phyloP scores from a whole-genome alignment of 2,113 vertebrate species.

The Ceuthmochares aereus region DNA sequence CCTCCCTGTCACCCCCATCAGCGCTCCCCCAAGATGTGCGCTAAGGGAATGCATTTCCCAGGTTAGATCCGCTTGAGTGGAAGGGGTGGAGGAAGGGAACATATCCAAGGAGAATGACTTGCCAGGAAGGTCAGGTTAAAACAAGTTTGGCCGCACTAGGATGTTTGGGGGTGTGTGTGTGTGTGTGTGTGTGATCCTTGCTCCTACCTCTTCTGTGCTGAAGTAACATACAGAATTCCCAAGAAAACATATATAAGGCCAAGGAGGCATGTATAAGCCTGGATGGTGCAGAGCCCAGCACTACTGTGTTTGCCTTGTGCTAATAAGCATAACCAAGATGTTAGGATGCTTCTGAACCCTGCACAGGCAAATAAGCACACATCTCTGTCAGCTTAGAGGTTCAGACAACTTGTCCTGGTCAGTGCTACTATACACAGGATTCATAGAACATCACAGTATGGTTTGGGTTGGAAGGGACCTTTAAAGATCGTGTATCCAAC shows the following conservation, averaged over 20 bases:
- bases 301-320: accelerated
- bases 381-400: not conserved
- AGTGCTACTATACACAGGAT: not conserved
- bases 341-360: not conserved
- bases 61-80: not conserved
- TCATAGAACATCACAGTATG: not conserved
- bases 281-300: not conserved
- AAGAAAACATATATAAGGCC: not conserved
- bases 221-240: not conserved
- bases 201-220: not conserved
- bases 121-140: not conserved
- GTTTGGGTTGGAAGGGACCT: not conserved
- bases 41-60: not conserved
- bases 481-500: not conserved
- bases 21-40: not conserved
- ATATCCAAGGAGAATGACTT: not conserved
- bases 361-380: not conserved
- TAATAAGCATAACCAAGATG: not conserved
- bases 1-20: not conserved
- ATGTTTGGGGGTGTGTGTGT: not conserved
- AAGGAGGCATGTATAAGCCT: not conserved
- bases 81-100: not conserved
- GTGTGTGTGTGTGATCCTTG: not conserved
- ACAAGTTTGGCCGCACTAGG: not conserved
- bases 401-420: not conserved